A percentile compares a stretch with the other conserved stretches of the same genome.
Evolutionary conservation across 2,113 vertebrate genomes (phyloP).

Genomic region (Sceloporus tristichus): DNA sequence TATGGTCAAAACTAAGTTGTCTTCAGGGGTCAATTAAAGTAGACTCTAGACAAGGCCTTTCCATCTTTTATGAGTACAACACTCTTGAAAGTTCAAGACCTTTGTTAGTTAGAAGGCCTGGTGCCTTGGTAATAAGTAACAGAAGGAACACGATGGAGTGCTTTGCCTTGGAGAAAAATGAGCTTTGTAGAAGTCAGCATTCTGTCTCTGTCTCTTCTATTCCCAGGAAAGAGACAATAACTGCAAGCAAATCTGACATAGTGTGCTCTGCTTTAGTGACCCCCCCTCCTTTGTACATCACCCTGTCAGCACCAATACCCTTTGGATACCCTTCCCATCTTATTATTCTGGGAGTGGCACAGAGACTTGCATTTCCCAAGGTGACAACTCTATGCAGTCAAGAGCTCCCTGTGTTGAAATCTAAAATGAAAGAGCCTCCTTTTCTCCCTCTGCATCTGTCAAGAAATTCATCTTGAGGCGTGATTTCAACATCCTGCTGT

Average conservation of each 20-base stretch:
- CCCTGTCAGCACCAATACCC: slow-evolving; percentile 37
- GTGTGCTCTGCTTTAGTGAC: background rate
- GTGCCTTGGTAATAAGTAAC: slow-evolving; percentile 68
- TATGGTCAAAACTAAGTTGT: slow-evolving; percentile 55
- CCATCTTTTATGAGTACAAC: slow-evolving; percentile 64
- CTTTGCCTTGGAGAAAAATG: slow-evolving; percentile 59
- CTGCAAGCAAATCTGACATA: slow-evolving; percentile 54
- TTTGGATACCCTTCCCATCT: slow-evolving; percentile 35
- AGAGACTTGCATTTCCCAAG: slow-evolving; percentile 53
- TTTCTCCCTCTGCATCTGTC: background rate
- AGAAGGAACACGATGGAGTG: slow-evolving; percentile 61
- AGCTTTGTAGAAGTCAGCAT: slow-evolving; percentile 48
- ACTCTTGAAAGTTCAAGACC: slow-evolving; percentile 64
- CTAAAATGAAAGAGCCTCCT: slow-evolving; percentile 4
- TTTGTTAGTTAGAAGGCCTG: slow-evolving; percentile 58
- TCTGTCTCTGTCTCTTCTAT: slow-evolving; percentile 63
- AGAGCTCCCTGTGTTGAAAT: background rate
- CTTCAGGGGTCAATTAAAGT: slow-evolving; percentile 54
- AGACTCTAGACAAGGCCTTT: slow-evolving; percentile 64
- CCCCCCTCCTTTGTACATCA: slow-evolving; percentile 34
- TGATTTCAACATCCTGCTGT: slow-evolving; percentile 5
- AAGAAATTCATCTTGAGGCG: slow-evolving; percentile 27
- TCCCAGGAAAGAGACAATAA: slow-evolving; percentile 47
- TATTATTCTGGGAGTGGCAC: slow-evolving; percentile 39
- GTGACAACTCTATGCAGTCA: slow-evolving; percentile 50